Percentiles rank a stretch among this genome's conserved stretches.
phyloP scores from a whole-genome alignment of 2,888 invertebrate genomes.

The Amblyteles armatorius region DNA sequence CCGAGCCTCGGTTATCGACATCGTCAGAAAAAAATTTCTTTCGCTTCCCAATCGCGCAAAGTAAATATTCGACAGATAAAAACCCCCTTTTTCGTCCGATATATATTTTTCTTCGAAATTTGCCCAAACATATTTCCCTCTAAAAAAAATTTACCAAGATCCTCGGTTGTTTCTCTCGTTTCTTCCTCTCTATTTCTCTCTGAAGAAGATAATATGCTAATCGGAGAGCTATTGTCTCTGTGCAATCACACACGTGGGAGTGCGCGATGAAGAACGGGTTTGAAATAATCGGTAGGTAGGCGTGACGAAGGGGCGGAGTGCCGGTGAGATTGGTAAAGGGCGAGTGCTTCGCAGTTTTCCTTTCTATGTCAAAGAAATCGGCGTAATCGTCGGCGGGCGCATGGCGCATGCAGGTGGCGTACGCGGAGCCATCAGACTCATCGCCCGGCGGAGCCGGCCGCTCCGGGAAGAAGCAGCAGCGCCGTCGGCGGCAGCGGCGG shows the following conservation, averaged over 20 bases:
- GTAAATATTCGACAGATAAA: too few relatives aligned
- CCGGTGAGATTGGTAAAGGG: constrained; percentile 19
- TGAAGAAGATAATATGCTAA: constrained; percentile 57
- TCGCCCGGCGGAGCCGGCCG: constrained; percentile 4
- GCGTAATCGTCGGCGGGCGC: constrained; percentile 58
- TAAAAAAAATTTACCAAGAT: constrained; percentile 39
- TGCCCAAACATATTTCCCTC: too few relatives aligned
- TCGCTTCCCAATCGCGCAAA: too few relatives aligned
- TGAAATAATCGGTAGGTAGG: constrained; percentile 39
- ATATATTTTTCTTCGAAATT: not conserved
- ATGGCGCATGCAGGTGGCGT: not conserved
- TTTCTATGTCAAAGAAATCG: constrained; percentile 82
- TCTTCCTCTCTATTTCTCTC: constrained; percentile 33
- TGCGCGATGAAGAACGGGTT: constrained; percentile 53
- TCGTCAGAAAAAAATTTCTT: too few relatives aligned
- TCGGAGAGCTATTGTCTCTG: constrained; percentile 59
- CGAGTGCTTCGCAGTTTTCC: constrained; percentile 73
- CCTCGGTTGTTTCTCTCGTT: not conserved
- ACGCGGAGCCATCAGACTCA: not conserved
- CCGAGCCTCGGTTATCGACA: too few relatives aligned
- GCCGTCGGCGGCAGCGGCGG: not conserved
- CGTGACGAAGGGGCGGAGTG: constrained; percentile 1
- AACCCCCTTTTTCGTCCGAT: not conserved
- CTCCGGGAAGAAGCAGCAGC: constrained; percentile 3
- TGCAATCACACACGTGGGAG: constrained; percentile 39